Base-by-base conservation (phyloP, 2,797 vertebrate species). In the Parotocinclus haroldoi region DNA sequence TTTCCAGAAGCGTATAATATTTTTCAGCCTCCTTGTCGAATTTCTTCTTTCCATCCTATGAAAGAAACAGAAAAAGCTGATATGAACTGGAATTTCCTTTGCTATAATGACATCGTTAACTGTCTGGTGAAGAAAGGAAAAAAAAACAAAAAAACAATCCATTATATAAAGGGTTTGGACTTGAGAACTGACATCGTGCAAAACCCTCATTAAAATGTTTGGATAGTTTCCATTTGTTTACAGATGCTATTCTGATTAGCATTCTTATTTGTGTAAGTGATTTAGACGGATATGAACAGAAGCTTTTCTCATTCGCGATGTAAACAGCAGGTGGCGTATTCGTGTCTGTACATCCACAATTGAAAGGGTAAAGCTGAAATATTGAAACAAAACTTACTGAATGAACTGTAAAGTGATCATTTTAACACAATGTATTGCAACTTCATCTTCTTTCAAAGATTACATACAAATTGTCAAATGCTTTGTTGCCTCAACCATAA, bases 21-120 rank as follows among this genome's bases (percentile, higher is more conserved):
- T 95, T 94, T 80, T 99, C 96, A 58, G 95, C 96, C 86, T 99
- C 96, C 77, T 99, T 99, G 89, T 98, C 95, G 90, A 99, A 99
- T 81, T 99, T 97, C 88, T 99, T 99, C 85, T 98, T 99, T 82
- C 91, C 96, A 80, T 99, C 96, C 96, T 85, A 66, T 42, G 60
- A 74, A 71, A 82, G 27, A 27, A 27, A 27, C 2, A 27, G 27
- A 27, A 27, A 27, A 27, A 27, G 27, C 27, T 27, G 27, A 27
- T 27, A 27, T 2, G 5, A 27, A 27, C 27, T 27, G 27, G 5
- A 27, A 2, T 27, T 79, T 80, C 77, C 75, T 76, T 57, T 42
- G n/a, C 58, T 52, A 64, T 74, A 75, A 79, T 82, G 72, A 75
- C 58, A 39, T 58, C 1, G 75, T 72, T 82, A 78, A 79, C 71